Conservation (phyloP, 2,888 invertebrate genomes). For the Drosophila greeni region DNA sequence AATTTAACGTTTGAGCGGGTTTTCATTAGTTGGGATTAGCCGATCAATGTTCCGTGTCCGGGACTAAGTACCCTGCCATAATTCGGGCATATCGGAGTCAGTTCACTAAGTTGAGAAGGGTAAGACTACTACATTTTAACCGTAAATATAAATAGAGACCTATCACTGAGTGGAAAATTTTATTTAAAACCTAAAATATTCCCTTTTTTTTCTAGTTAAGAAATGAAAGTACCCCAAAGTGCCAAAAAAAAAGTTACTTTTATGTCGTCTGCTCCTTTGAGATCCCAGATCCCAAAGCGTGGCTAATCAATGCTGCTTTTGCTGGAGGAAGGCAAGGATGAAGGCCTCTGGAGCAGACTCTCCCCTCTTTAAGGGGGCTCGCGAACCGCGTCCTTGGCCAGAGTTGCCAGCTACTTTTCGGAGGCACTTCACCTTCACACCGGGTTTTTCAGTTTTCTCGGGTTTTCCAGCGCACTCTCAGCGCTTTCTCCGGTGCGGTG, state of each 20-base stretch:
- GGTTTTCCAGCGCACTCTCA: slow-evolving; percentile 12
- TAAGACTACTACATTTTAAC: fast-evolving
- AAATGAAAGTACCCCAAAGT: slow-evolving; percentile 12
- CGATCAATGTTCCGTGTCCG: slow-evolving; percentile 39
- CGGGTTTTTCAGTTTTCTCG: slow-evolving; percentile 14
- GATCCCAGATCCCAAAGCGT: slow-evolving; percentile 37
- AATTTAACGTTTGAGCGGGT: slow-evolving; percentile 58
- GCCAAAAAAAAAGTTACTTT: slow-evolving; percentile 10
- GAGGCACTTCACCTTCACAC: slow-evolving; percentile 51
- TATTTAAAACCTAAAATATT: neutral
- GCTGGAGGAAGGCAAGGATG: neutral
- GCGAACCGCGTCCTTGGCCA: slow-evolving; percentile 36
- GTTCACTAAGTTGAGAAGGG: too few relatives aligned
- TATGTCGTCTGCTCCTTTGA: slow-evolving; percentile 22
- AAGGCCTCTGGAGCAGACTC: slow-evolving; percentile 7
- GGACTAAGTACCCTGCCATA: slow-evolving; percentile 6
- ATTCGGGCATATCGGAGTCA: neutral
- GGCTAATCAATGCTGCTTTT: slow-evolving; percentile 61
- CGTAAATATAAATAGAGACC: neutral
- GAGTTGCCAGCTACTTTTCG: slow-evolving; percentile 43
- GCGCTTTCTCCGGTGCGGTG: slow-evolving; percentile 29
- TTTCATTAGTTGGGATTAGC: slow-evolving; percentile 48
- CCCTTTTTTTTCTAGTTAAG: neutral
- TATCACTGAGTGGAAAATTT: neutral
- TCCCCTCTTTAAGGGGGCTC: slow-evolving; percentile 16